A percentile compares a stretch with the other conserved stretches of the same genome.
These are phyloP conservation scores for Nymphalis io DNA, from an alignment of 1,140 invertebrate genomes.

Conservation along the genomic window DNA sequence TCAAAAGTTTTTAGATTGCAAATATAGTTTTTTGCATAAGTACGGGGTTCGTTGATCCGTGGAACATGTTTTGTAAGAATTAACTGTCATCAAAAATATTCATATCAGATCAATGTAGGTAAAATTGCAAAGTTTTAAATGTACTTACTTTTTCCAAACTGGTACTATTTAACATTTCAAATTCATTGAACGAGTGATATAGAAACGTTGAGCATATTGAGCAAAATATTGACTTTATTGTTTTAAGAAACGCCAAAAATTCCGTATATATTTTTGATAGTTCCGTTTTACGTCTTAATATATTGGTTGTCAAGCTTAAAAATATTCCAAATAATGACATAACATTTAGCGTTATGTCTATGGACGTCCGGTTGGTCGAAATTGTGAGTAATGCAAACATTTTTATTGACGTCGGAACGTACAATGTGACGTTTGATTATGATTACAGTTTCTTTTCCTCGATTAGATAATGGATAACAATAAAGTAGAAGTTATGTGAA, in stretches of 20 bases:
- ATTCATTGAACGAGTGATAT: constrained; percentile 60
- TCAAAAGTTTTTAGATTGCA: too few species aligned
- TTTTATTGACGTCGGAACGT: too few species aligned
- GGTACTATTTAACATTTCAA: constrained; percentile 71
- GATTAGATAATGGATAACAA: too few species aligned
- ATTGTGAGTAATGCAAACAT: neutral
- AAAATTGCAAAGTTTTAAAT: neutral
- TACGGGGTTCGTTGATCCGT: neutral
- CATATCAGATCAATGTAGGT: neutral
- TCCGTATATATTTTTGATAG: constrained; percentile 64
- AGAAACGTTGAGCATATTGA: constrained; percentile 63
- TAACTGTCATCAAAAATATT: neutral
- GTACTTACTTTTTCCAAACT: constrained; percentile 66
- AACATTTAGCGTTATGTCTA: neutral
- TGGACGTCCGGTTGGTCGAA: neutral
- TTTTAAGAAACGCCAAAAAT: constrained; percentile 58
- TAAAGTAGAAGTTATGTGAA: too few species aligned
- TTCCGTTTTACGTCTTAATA: constrained; percentile 50
- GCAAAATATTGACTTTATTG: constrained; percentile 55
- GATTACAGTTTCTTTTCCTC: too few species aligned
- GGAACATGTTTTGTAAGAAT: neutral
- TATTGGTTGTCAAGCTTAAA: constrained; percentile 54
- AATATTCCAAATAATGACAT: constrained; percentile 59
- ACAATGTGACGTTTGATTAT: too few species aligned
- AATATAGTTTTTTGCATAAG: neutral